Conservation (phyloP, 92 coral and sea anemone species). For the Porites evermanni region DNA sequence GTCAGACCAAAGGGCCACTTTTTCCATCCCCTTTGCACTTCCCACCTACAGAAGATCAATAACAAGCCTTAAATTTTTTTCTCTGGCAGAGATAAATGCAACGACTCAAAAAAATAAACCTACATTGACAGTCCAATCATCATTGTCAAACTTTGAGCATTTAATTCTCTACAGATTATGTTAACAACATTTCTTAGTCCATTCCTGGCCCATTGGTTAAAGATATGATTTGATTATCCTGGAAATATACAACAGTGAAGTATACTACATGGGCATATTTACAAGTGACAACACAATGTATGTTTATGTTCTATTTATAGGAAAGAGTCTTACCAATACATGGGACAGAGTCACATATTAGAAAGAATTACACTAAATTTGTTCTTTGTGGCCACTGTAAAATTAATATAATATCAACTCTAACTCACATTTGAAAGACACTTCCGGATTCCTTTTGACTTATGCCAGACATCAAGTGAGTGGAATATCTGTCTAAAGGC, state of each 20-base stretch:
- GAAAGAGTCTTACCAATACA: constrained; percentile 11
- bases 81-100: constrained; percentile 4
- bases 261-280: constrained; percentile 1
- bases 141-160: constrained; percentile 8
- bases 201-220: not conserved
- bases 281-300: constrained; percentile 3
- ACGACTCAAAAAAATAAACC: not conserved
- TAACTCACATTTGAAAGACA: constrained; percentile 18
- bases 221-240: constrained; percentile 2
- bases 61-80: not conserved
- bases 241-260: not conserved
- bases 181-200: not conserved
- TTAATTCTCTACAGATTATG: not conserved
- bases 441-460: constrained; percentile 36
- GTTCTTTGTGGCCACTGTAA: constrained; percentile 3
- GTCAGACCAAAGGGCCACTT: constrained; percentile 55
- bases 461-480: constrained; percentile 37
- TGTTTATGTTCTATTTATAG: constrained; percentile 5
- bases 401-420: not conserved
- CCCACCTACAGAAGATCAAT: constrained; percentile 24
- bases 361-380: not conserved
- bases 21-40: constrained; percentile 50
- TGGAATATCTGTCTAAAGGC: constrained; percentile 10
- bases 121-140: not conserved
- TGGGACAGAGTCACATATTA: constrained; percentile 6